Conservation (phyloP, 2,113 vertebrate genomes). For the Cyprinodon variegatus region DNA sequence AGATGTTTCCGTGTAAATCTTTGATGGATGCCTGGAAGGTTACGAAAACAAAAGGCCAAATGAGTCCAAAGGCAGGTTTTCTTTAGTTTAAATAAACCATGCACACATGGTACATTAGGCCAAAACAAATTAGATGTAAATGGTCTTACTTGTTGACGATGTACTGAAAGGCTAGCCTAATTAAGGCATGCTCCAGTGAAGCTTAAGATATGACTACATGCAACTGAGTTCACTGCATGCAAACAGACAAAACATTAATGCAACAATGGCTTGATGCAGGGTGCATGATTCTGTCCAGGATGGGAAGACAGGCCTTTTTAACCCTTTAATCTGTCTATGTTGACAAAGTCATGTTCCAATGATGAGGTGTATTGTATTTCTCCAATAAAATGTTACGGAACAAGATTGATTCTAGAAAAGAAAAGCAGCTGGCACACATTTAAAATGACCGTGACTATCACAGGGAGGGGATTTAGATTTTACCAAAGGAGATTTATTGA, state of each 20-base stretch:
- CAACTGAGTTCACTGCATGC: background rate
- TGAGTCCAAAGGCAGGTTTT: no score
- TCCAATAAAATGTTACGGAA: background rate
- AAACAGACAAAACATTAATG: background rate
- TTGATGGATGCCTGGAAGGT: background rate
- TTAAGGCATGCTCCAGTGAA: no score
- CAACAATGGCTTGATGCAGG: background rate
- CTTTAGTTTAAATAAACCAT: no score
- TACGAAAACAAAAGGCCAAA: background rate
- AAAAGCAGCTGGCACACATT: no score
- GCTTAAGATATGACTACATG: background rate
- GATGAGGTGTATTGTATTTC: background rate
- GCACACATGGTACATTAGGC: no score
- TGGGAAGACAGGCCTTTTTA: background rate
- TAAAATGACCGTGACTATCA: no score
- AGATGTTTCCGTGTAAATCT: constrained; percentile 15
- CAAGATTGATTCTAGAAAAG: no score
- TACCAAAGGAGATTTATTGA: no score
- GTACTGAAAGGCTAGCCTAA: no score
- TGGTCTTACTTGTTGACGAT: no score
- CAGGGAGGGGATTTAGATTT: no score
- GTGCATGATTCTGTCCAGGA: background rate
- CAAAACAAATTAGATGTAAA: background rate
- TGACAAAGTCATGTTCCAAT: background rate
- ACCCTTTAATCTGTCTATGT: background rate